phyloP scores from a whole-genome alignment of 2,113 vertebrate species.

The Grantiella picta region DNA sequence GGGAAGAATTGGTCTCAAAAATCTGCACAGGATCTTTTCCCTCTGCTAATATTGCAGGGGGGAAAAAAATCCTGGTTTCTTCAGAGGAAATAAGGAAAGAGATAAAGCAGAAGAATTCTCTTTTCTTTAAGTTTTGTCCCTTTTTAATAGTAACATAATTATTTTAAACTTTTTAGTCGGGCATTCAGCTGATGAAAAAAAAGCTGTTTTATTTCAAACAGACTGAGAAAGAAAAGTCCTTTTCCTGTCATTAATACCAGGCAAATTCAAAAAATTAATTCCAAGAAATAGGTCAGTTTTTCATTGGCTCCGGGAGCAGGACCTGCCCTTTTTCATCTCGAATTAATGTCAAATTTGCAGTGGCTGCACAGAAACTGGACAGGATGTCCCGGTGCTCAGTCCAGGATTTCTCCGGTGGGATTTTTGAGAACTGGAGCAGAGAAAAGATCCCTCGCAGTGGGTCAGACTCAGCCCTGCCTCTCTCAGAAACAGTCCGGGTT shows the following conservation, averaged over 20 bases:
- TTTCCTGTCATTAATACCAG: background rate
- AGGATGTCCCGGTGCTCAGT: rapidly evolving
- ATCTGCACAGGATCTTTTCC: background rate
- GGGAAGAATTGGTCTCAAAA: background rate
- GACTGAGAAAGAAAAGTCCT: background rate
- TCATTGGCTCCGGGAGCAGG: background rate
- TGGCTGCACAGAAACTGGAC: rapidly evolving
- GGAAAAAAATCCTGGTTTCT: rapidly evolving
- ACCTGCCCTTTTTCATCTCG: background rate
- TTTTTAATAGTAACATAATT: background rate
- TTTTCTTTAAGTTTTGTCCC: background rate
- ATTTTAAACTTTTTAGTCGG: background rate
- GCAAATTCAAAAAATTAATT: background rate
- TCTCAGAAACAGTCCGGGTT: rapidly evolving
- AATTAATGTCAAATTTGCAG: rapidly evolving
- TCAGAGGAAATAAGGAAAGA: background rate
- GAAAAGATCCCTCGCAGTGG: rapidly evolving
- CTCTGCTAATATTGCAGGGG: background rate
- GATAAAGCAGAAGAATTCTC: background rate
- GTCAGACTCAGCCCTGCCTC: background rate
- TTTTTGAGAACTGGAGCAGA: background rate
- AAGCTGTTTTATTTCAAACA: background rate
- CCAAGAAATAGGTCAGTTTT: background rate
- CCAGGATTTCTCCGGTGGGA: background rate
- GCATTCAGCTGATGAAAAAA: background rate